These are phyloP conservation scores for Drosophila tripunctata DNA, from an alignment of 2,888 invertebrate genomes.

Conservation along the genomic window DNA sequence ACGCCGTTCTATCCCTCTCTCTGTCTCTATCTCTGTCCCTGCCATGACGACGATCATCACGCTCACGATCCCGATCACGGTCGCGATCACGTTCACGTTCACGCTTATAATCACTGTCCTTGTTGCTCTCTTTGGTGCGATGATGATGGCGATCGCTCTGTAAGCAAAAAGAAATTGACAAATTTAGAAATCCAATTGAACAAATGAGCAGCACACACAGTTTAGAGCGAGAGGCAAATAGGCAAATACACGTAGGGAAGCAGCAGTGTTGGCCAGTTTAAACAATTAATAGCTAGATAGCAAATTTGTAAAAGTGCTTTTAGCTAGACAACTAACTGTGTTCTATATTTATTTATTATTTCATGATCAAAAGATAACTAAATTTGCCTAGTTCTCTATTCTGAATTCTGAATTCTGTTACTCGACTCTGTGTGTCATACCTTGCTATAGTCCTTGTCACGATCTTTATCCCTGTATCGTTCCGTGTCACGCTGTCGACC, in stretches of 20 bases:
- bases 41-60: constrained; percentile 38
- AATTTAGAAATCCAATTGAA: no score
- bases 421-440: constrained; percentile 17
- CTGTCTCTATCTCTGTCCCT: constrained; percentile 25
- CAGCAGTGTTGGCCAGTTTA: no score
- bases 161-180: not conserved
- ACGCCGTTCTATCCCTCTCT: constrained; percentile 34
- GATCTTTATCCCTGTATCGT: constrained; percentile 47
- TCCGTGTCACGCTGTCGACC: constrained; percentile 44
- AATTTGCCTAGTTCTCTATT: no score
- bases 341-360: no score
- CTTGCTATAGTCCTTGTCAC: constrained; percentile 59
- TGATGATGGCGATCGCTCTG: constrained; percentile 67
- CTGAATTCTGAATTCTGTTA: not conserved
- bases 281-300: no score
- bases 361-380: no score
- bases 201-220: not conserved
- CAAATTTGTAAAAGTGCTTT: no score
- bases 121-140: constrained; percentile 65
- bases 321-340: no score
- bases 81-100: constrained; percentile 56
- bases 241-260: no score
- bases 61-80: constrained; percentile 57
- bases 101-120: constrained; percentile 61
- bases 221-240: constrained; percentile 6